Conservation (phyloP, 92 coral and sea anemone genomes). For the Parazoanthus atlanticus region DNA sequence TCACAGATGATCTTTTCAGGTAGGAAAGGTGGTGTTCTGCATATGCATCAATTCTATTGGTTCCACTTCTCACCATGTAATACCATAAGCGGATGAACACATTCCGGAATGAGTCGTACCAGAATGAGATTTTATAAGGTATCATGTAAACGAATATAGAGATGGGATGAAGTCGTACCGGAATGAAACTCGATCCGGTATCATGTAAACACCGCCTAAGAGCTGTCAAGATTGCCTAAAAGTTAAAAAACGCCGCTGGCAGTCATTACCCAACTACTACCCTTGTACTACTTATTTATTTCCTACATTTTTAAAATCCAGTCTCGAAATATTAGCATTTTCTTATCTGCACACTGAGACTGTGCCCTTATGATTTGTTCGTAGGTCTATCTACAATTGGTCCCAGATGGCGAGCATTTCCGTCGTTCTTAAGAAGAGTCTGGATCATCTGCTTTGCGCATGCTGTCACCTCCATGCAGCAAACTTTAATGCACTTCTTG, state of each 20-base stretch:
- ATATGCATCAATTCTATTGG: too few species aligned
- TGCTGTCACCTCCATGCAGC: conserved; percentile 70
- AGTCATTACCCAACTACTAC: neutral
- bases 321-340: neutral
- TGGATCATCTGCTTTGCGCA: conserved; percentile 85
- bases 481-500: conserved; percentile 73
- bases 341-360: neutral
- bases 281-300: too few species aligned
- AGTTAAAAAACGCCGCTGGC: too few species aligned
- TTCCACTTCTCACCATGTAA: neutral
- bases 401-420: conserved; percentile 64
- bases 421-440: conserved; percentile 78
- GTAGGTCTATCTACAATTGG: conserved; percentile 80
- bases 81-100: too few species aligned
- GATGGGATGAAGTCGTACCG: too few species aligned
- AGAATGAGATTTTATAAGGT: too few species aligned
- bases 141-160: too few species aligned
- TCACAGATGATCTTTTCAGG: conserved; percentile 83
- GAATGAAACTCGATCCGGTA: too few species aligned
- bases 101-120: too few species aligned
- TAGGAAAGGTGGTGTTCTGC: conserved; percentile 19
- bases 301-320: too few species aligned
- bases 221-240: too few species aligned
- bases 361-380: neutral
- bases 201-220: too few species aligned